Percentiles rank a stretch among this genome's conserved stretches.
phyloP scores from a whole-genome alignment of 2,888 invertebrate genomes.

The Trissolcus brochymenae region DNA sequence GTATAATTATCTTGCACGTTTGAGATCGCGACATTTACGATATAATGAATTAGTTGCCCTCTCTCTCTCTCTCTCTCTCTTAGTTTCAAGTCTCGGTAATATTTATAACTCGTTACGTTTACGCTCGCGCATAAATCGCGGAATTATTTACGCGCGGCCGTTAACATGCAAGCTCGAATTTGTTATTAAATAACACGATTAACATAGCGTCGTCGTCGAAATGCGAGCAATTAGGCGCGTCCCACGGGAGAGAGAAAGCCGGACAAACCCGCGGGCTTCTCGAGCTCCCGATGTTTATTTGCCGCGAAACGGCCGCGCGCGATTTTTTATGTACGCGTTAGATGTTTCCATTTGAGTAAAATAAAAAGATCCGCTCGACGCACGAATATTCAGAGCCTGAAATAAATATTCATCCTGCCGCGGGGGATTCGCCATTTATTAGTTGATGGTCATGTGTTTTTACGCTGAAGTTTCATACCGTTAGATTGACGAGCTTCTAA shows the following conservation, averaged over 20 bases:
- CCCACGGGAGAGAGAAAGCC: constrained; percentile 37
- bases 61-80: no score
- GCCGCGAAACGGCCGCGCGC: not conserved
- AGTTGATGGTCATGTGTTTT: constrained; percentile 19
- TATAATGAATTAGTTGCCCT: constrained; percentile 41
- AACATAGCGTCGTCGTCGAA: constrained; percentile 19
- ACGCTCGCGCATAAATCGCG: constrained; percentile 20
- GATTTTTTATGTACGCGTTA: constrained; percentile 10
- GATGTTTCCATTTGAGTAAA: no score
- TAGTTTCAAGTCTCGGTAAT: constrained; percentile 17
- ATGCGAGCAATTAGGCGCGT: constrained; percentile 48
- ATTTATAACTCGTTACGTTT: constrained; percentile 35
- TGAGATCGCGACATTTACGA: constrained; percentile 45
- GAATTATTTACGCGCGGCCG: constrained; percentile 12
- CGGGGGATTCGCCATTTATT: constrained; percentile 33
- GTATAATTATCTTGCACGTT: constrained; percentile 23
- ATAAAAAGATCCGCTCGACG: not conserved
- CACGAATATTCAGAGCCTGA: constrained; percentile 33
- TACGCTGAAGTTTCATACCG: constrained; percentile 23
- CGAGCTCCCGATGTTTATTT: not conserved
- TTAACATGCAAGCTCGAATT: not conserved
- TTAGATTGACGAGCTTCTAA: constrained; percentile 46
- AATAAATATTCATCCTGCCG: constrained; percentile 51
- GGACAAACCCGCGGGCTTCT: not conserved
- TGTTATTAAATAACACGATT: constrained; percentile 20